A percentile compares a stretch with the other conserved stretches of the same genome.
phyloP scores from a whole-genome alignment of 2,113 vertebrate species.

The Poeciliopsis occidentalis region DNA sequence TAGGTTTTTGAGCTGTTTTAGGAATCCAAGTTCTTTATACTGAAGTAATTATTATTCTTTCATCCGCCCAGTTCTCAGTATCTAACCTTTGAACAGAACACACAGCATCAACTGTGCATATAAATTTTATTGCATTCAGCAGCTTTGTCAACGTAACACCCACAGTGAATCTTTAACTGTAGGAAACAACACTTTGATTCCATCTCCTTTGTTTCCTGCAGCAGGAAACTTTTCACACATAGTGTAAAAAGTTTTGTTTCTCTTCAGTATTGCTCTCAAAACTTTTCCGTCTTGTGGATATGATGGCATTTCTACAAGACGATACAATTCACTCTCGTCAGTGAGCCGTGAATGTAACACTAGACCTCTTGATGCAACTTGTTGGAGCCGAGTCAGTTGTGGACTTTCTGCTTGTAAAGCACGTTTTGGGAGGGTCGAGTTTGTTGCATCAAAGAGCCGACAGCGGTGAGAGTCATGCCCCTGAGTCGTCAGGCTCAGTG shows the following conservation, averaged over 20 bases:
- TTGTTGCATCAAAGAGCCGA: not conserved
- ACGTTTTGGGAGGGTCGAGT: not conserved
- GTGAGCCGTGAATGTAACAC: not conserved
- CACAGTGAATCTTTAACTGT: not conserved
- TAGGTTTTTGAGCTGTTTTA: not conserved
- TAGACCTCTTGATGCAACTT: not conserved
- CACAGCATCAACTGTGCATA: not conserved
- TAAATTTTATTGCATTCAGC: not conserved
- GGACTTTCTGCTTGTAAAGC: not conserved
- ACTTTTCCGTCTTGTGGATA: not conserved
- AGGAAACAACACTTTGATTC: not conserved
- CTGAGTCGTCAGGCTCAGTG: not conserved
- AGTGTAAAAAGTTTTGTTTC: not conserved
- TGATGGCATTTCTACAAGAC: not conserved
- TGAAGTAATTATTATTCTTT: not conserved
- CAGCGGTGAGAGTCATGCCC: not conserved
- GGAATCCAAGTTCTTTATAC: not conserved
- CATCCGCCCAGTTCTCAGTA: not conserved
- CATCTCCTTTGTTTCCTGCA: not conserved
- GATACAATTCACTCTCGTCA: not conserved
- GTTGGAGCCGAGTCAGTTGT: not conserved
- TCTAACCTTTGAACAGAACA: not conserved
- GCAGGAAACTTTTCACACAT: not conserved
- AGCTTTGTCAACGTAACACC: not conserved
- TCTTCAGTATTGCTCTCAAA: not conserved